These are phyloP conservation scores for Euura lappo DNA, from an alignment of 1,140 invertebrate genomes.

Conservation along the genomic window DNA sequence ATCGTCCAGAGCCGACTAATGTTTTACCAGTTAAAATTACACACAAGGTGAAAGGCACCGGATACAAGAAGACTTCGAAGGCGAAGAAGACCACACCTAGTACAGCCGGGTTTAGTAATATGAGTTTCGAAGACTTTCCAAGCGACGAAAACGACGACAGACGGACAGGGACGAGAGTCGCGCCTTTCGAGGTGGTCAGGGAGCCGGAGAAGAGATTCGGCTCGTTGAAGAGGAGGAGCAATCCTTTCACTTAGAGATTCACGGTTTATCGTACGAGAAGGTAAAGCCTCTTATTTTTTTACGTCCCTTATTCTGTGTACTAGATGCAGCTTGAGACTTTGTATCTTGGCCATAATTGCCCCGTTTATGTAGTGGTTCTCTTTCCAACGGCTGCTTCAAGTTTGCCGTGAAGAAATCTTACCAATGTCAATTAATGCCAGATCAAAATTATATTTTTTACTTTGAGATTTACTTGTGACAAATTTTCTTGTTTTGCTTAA, in stretches of 20 bases:
- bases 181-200: conserved; percentile 71
- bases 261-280: neutral
- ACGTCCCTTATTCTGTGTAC: neutral
- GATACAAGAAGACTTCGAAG: conserved; percentile 46
- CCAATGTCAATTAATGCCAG: neutral
- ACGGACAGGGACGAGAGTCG: conserved; percentile 45
- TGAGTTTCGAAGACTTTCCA: conserved; percentile 81
- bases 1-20: conserved; percentile 40
- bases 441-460: neutral
- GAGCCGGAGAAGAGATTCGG: conserved; percentile 69
- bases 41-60: conserved; percentile 41
- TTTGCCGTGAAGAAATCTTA: neutral
- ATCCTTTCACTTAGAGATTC: conserved; percentile 66
- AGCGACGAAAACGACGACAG: conserved; percentile 67
- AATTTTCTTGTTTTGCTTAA: too few species aligned
- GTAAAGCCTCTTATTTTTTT: neutral
- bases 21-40: conserved; percentile 39
- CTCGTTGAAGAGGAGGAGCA: conserved; percentile 70
- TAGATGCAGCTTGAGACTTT: neutral
- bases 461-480: neutral
- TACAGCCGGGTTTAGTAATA: conserved; percentile 72
- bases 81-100: conserved; percentile 40
- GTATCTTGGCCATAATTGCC: neutral
- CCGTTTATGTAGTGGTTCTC: neutral
- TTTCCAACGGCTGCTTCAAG: neutral